These are phyloP conservation scores for Vulpes ferrilata DNA, from an alignment of 2,113 vertebrate genomes.

Conservation along the genomic window DNA sequence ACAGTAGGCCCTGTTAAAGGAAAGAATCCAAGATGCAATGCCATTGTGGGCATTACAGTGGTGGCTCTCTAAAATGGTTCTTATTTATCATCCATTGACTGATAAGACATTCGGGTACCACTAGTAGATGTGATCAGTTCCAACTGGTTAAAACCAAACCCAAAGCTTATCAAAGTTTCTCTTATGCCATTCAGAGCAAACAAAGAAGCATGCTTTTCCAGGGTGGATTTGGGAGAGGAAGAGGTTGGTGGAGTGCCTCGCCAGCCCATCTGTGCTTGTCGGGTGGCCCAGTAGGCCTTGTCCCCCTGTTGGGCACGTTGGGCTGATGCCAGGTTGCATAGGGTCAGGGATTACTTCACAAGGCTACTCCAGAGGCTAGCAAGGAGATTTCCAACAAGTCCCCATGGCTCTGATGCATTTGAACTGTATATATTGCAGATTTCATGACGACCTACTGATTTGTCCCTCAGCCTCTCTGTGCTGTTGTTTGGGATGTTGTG, in stretches of 20 bases:
- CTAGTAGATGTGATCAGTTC: not conserved
- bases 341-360: not conserved
- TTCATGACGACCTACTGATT: not conserved
- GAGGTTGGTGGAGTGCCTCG: not conserved
- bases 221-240: not conserved
- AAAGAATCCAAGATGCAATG: not conserved
- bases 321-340: not conserved
- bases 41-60: too few relatives aligned
- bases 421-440: not conserved
- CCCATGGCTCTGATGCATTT: not conserved
- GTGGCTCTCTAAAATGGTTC: not conserved
- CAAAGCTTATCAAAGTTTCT: not conserved
- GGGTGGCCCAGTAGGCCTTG: not conserved
- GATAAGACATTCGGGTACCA: not conserved
- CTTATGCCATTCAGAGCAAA: not conserved
- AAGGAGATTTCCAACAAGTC: not conserved
- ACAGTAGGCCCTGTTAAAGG: not conserved
- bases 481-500: not conserved
- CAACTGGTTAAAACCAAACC: not conserved
- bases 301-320: not conserved
- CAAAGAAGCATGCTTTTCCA: not conserved
- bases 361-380: not conserved
- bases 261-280: not conserved
- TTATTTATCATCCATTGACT: not conserved
- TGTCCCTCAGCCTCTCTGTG: not conserved